These are phyloP conservation scores for Otocyon megalotis DNA, from an alignment of 2,113 vertebrate species.

Conservation along the genomic window DNA sequence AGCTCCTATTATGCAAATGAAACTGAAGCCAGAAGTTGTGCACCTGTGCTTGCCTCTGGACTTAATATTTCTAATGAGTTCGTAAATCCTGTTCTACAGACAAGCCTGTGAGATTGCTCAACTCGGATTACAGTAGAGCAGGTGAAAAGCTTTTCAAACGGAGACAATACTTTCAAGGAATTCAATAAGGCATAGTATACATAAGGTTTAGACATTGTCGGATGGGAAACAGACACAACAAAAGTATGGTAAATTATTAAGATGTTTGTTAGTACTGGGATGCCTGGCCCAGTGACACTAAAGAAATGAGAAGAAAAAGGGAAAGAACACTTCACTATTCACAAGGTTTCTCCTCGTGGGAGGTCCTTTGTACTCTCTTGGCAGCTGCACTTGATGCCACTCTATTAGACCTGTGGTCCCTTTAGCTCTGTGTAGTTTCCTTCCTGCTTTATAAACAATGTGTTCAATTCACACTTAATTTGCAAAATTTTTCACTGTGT, in stretches of 20 bases:
- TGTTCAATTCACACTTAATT: background rate
- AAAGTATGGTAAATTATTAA: constrained; percentile 59
- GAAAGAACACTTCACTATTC: background rate
- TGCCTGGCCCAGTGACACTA: background rate
- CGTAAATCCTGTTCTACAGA: constrained; percentile 77
- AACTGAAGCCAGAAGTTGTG: constrained; percentile 81
- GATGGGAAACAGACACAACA: constrained; percentile 57
- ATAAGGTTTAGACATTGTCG: constrained; percentile 56
- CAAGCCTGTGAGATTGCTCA: constrained; percentile 74
- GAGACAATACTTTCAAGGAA: constrained; percentile 75
- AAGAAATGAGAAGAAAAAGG: background rate
- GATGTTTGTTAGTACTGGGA: constrained; percentile 41
- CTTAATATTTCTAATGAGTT: constrained; percentile 83
- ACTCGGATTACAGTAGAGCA: constrained; percentile 80
- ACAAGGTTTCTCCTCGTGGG: background rate
- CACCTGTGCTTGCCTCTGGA: constrained; percentile 85
- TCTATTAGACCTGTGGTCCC: background rate
- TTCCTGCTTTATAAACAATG: background rate
- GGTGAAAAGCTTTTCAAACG: constrained; percentile 78
- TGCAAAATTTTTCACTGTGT: background rate
- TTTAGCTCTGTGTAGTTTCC: background rate
- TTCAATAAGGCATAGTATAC: constrained; percentile 40
- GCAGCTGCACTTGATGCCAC: background rate
- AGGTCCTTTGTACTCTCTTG: background rate
- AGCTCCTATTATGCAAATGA: constrained; percentile 85